A percentile compares a stretch with the other conserved stretches of the same genome.
Conservation (phyloP, 2,888 invertebrate genomes). For the Masnerella sp. region DNA sequence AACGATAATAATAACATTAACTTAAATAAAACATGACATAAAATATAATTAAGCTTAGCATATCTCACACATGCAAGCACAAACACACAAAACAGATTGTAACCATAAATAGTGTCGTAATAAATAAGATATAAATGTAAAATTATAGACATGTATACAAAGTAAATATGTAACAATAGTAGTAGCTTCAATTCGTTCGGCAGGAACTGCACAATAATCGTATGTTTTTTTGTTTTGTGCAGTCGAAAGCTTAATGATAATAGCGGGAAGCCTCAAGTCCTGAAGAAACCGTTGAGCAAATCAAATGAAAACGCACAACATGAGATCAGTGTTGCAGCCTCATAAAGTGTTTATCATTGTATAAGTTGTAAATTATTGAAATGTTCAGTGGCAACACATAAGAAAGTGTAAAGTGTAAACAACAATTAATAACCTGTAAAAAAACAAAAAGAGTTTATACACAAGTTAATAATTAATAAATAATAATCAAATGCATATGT, state of each 20-base stretch:
- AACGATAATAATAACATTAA: slow-evolving; percentile 41
- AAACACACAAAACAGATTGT: slow-evolving; percentile 71
- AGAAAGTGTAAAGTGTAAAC: slow-evolving; percentile 40
- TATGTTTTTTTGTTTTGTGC: slow-evolving; percentile 67
- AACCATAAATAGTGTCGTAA: slow-evolving; percentile 66
- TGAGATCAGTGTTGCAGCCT: slow-evolving; percentile 61
- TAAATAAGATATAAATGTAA: slow-evolving; percentile 64
- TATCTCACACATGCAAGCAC: slow-evolving; percentile 77
- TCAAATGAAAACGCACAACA: slow-evolving; percentile 71
- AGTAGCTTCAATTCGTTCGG: slow-evolving; percentile 72
- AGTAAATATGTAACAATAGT: slow-evolving; percentile 35
- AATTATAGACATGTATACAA: slow-evolving; percentile 46
- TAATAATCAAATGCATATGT: slow-evolving; percentile 25
- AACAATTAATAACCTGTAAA: slow-evolving; percentile 71
- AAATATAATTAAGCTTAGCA: slow-evolving; percentile 70
- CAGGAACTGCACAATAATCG: slow-evolving; percentile 70
- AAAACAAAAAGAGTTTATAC: slow-evolving; percentile 65
- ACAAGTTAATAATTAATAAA: slow-evolving; percentile 24
- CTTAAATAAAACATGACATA: too few species aligned
- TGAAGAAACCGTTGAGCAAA: slow-evolving; percentile 68
- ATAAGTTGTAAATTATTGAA: slow-evolving; percentile 26
- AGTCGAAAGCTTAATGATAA: slow-evolving; percentile 66
- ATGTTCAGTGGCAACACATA: slow-evolving; percentile 33
- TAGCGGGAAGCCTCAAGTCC: slow-evolving; percentile 65
- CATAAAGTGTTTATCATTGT: slow-evolving; percentile 29